These are phyloP conservation scores for Salmo trutta DNA, from an alignment of 2,797 vertebrate species.

Conservation along the genomic window DNA sequence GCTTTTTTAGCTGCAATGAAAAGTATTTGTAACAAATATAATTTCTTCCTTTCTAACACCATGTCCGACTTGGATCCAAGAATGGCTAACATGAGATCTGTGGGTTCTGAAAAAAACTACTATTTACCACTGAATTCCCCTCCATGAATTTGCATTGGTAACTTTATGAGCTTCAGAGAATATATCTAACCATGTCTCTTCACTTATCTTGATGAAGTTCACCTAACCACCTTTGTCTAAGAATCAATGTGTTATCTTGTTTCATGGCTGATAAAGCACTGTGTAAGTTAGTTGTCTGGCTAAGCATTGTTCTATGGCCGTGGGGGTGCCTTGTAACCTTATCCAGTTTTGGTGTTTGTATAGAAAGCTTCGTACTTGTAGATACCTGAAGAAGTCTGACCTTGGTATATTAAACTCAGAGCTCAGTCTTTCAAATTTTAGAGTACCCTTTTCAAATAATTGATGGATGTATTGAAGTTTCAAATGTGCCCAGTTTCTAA, in stretches of 20 bases:
- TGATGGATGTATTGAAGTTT: background rate
- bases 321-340: too few relatives aligned
- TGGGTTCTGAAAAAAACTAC: background rate
- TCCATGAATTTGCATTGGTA: slow-evolving; percentile 2
- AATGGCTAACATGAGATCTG: background rate
- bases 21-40: background rate
- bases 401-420: too few relatives aligned
- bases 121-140: too few relatives aligned
- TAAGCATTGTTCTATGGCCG: too few relatives aligned
- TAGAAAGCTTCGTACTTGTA: background rate
- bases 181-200: background rate
- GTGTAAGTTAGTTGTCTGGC: too few relatives aligned
- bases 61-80: background rate
- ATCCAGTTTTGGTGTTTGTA: background rate
- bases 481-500: background rate
- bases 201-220: too few relatives aligned
- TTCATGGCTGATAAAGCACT: too few relatives aligned
- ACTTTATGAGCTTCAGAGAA: background rate
- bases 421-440: background rate
- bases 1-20: background rate
- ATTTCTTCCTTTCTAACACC: background rate
- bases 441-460: background rate
- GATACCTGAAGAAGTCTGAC: background rate
- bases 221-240: too few relatives aligned
- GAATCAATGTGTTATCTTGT: too few relatives aligned